phyloP scores from a whole-genome alignment of 2,797 vertebrate genomes.

The Psittacula derbiana region DNA sequence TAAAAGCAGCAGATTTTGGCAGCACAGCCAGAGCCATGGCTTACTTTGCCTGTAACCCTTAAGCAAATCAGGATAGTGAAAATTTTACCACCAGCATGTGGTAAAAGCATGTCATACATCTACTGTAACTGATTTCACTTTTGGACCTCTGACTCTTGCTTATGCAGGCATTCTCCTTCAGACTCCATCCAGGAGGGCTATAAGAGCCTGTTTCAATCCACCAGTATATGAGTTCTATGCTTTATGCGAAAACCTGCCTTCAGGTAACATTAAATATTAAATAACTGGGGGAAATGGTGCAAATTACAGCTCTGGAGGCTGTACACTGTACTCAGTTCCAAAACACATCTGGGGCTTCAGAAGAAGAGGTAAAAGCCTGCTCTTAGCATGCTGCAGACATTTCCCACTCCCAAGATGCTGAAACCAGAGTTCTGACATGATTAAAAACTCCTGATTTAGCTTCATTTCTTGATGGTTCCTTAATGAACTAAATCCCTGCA shows the following conservation, averaged over 20 bases:
- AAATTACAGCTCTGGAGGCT: background rate
- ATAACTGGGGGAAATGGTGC: background rate
- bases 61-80: background rate
- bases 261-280: constrained; percentile 23
- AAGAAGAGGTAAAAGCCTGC: background rate
- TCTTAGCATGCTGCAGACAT: background rate
- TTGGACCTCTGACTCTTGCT: background rate
- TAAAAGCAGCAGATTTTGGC: constrained; percentile 25
- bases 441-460: constrained; percentile 28
- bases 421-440: background rate
- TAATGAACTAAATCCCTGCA: constrained; percentile 9
- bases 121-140: background rate
- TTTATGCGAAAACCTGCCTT: background rate
- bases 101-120: background rate
- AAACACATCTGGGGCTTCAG: background rate
- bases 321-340: background rate
- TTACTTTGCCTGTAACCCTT: background rate
- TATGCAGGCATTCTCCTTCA: background rate
- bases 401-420: background rate
- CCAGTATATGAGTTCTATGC: background rate
- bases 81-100: background rate
- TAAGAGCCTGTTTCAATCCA: background rate
- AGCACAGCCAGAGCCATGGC: background rate
- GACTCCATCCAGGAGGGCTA: background rate
- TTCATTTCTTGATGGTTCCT: constrained; percentile 2